phyloP scores from a whole-genome alignment of 2,888 invertebrate genomes.

The Orthonychiurus folsomi region DNA sequence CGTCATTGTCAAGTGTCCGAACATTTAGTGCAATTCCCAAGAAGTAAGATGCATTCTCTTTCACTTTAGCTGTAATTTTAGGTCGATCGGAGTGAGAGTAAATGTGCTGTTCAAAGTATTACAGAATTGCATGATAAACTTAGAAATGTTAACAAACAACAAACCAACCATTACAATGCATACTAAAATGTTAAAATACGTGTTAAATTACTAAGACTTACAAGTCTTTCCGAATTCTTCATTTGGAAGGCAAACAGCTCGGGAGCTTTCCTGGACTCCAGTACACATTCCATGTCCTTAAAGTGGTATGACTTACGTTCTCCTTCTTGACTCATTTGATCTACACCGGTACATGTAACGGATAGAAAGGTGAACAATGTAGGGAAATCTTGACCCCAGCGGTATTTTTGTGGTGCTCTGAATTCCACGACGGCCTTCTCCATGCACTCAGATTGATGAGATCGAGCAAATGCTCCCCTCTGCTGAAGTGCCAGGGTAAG shows the following conservation, averaged over 20 bases:
- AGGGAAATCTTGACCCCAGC: conserved; percentile 39
- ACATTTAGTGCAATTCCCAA: conserved; percentile 77
- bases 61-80: conserved; percentile 75
- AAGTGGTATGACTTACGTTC: conserved; percentile 37
- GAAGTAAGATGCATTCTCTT: conserved; percentile 69
- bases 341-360: conserved; percentile 35
- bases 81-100: conserved; percentile 79
- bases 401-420: conserved; percentile 34
- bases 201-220: conserved; percentile 16
- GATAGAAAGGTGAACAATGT: conserved; percentile 30
- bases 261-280: conserved; percentile 29
- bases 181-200: too few relatives aligned
- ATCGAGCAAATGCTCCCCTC: conserved; percentile 56
- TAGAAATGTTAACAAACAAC: neutral
- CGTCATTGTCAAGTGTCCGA: conserved; percentile 64
- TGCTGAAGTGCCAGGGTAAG: conserved; percentile 82
- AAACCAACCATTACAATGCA: too few relatives aligned
- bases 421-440: conserved; percentile 38
- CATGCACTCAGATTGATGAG: conserved; percentile 38
- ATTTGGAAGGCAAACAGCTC: conserved; percentile 38
- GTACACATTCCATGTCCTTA: conserved; percentile 36
- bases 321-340: conserved; percentile 38
- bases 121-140: neutral
- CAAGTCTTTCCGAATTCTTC: conserved; percentile 35
- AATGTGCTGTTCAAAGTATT: conserved; percentile 54